A percentile compares a stretch with the other conserved stretches of the same genome.
phyloP scores from a whole-genome alignment of 2,888 invertebrate genomes.

The Drosophila stalkeri region DNA sequence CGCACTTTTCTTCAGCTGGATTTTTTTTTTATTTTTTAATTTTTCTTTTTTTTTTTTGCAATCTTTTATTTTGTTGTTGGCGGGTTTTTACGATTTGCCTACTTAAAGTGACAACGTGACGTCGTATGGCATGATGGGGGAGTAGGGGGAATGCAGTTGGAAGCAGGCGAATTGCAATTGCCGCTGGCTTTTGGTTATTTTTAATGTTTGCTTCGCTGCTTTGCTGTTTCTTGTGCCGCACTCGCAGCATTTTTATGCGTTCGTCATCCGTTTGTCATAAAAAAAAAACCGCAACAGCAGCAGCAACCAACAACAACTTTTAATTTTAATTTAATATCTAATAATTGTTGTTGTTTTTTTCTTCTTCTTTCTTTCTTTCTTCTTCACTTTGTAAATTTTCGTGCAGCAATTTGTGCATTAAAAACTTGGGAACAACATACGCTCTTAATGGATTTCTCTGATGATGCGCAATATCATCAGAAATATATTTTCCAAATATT shows the following conservation, averaged over 20 bases:
- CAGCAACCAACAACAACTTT: constrained; percentile 46
- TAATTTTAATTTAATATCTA: constrained; percentile 80
- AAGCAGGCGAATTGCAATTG: constrained; percentile 49
- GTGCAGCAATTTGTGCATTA: constrained; percentile 65
- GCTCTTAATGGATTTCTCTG: constrained; percentile 71
- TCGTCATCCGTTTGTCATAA: constrained; percentile 82
- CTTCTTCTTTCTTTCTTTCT: not conserved
- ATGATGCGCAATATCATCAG: constrained; percentile 50
- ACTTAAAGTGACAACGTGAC: constrained; percentile 78
- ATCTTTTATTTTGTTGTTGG: constrained; percentile 31
- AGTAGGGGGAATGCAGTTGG: not conserved
- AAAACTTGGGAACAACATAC: constrained; percentile 50
- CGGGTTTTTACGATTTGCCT: constrained; percentile 73
- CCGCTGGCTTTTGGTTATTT: constrained; percentile 75
- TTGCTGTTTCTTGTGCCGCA: constrained; percentile 70
- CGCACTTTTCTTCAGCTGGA: constrained; percentile 55
- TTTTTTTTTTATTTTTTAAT: constrained; percentile 4
- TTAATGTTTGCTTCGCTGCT: constrained; percentile 58
- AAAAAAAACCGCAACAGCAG: constrained; percentile 45
- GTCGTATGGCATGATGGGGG: constrained; percentile 26
- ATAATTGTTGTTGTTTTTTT: constrained; percentile 62
- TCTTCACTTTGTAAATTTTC: constrained; percentile 43
- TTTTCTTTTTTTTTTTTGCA: constrained; percentile 6
- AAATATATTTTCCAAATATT: constrained; percentile 30
- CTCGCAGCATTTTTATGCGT: constrained; percentile 76